Conservation (phyloP, 1,140 invertebrate genomes). For the Adelges cooleyi region DNA sequence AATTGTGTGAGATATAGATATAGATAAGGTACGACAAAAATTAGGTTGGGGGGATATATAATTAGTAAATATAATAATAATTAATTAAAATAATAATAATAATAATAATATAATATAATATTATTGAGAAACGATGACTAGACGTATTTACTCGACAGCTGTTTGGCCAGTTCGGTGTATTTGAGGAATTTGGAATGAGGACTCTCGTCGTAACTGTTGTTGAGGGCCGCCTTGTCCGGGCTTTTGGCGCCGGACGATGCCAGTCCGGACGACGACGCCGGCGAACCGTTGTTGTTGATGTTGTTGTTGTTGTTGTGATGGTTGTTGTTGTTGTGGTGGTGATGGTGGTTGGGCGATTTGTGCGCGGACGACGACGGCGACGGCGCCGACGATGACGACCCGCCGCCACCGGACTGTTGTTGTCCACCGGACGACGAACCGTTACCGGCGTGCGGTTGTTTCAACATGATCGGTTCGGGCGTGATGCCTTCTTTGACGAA, state of each 20-base stretch:
- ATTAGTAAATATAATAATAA: too few relatives aligned
- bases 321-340: neutral
- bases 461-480: constrained; percentile 54
- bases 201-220: constrained; percentile 78
- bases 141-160: constrained; percentile 90
- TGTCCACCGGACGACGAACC: constrained; percentile 30
- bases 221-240: constrained; percentile 45
- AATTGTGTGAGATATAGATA: too few relatives aligned
- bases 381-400: constrained; percentile 34
- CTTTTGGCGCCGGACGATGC: constrained; percentile 40
- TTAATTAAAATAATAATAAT: too few relatives aligned
- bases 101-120: neutral
- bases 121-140: constrained; percentile 39
- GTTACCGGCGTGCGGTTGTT: constrained; percentile 38
- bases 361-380: constrained; percentile 43
- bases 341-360: neutral
- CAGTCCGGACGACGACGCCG: constrained; percentile 36
- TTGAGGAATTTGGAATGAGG: constrained; percentile 93
- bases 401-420: constrained; percentile 36
- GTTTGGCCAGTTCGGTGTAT: constrained; percentile 91
- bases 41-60: too few relatives aligned
- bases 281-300: constrained; percentile 34
- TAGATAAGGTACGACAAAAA: too few relatives aligned
- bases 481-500: constrained; percentile 85
- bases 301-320: constrained; percentile 31